Evolutionary conservation across 2,888 invertebrate species (phyloP), one percentile per base, ranked within the genome.

Genomic region (Cephus rjabovi): DNA sequence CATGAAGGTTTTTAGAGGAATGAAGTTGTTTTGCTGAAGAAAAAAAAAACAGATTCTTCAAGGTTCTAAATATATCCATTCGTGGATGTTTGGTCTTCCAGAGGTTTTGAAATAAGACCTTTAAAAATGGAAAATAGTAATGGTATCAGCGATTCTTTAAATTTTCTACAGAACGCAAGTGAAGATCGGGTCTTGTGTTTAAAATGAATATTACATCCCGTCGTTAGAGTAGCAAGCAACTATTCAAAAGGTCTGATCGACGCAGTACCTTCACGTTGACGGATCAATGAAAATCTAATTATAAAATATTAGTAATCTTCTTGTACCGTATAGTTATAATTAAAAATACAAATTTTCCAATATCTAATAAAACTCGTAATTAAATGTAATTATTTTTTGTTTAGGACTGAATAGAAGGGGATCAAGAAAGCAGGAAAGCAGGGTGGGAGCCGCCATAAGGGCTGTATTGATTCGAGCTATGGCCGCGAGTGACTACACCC

Each of bases 381-480:
- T 2, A 23, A 9, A 6, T 23, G 23, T 2, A 56, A 56, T 56
- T 56, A 56, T 56, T 56, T 23, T 6, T 56, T 23, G 2, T 15
- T 15, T 15, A 23, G 56, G 23, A 23, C 2, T 23, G 9, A 23
- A 56, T 15, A 56, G 23, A 56, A 15, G 56, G 56, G 56, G 56
- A 56, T 9, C 23, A 9, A 56, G 56, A 23, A 56, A 56, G 40
- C 40, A 40, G 40, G 40, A 40, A 40, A 6, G 56, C 23, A 56
- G 74, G 77, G 75, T 79, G 82, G 80, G 83, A 82, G 82, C 83
- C 84, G 85, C 83, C 86, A 86, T 85, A 85, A 84, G 86, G 82
- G 83, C 85, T 81, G 87, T 89, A 89, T 89, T 89, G 89, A 89
- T 89, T 89, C 88, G 87, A 87, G 86, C 86, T 83, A 89, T 89